phyloP scores from a whole-genome alignment of 2,797 vertebrate genomes.

The Eospalax fontanierii region DNA sequence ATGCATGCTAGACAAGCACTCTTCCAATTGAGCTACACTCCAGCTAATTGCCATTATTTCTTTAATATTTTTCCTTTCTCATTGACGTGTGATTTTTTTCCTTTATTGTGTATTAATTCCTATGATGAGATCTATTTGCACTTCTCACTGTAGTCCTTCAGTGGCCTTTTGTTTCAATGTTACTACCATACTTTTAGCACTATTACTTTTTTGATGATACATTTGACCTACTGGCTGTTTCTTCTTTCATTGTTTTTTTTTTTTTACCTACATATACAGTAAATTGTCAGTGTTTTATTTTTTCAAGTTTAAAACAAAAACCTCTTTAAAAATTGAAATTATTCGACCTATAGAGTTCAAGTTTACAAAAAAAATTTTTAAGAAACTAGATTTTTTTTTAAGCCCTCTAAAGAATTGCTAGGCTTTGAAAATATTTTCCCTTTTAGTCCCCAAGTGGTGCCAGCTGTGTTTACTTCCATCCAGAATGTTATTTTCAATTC shows the following conservation, averaged over 20 bases:
- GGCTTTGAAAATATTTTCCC: conserved; percentile 69
- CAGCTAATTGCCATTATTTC: not conserved
- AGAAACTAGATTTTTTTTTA: not conserved
- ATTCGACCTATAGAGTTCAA: conserved; percentile 40
- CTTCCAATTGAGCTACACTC: not conserved
- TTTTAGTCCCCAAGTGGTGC: conserved; percentile 65
- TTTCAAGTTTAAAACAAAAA: conserved; percentile 63
- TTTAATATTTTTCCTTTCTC: conserved; percentile 45
- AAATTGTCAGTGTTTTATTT: conserved; percentile 37
- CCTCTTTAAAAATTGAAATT: conserved; percentile 1
- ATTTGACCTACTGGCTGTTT: conserved; percentile 17
- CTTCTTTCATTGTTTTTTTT: not conserved
- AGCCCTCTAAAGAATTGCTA: conserved; percentile 57
- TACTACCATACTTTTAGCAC: not conserved
- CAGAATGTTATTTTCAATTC: conserved; percentile 68
- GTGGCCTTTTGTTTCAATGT: conserved; percentile 36
- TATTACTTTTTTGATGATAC: conserved; percentile 3
- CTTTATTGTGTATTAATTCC: conserved; percentile 50
- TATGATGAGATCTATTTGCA: conserved; percentile 19
- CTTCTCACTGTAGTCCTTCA: not conserved
- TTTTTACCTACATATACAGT: conserved; percentile 29
- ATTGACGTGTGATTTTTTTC: conserved; percentile 24
- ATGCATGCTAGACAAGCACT: not conserved
- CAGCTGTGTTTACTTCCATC: conserved; percentile 73
- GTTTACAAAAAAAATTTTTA: not conserved